A percentile compares a stretch with the other conserved stretches of the same genome.
phyloP scores from a whole-genome alignment of 2,888 invertebrate genomes.

The Magallana nippona region DNA sequence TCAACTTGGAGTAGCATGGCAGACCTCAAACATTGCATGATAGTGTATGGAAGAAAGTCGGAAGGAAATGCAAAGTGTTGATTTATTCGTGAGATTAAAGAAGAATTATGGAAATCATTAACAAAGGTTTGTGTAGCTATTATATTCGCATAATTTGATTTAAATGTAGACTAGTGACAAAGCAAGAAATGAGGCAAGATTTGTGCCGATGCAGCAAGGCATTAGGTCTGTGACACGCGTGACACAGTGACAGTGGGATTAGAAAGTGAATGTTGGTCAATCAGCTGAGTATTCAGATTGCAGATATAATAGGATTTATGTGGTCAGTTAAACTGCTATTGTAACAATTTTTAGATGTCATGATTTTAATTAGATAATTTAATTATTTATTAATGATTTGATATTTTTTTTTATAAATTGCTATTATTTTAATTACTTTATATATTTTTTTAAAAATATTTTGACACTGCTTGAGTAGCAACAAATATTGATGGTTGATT shows the following conservation, averaged over 20 bases:
- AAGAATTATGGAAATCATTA: neutral
- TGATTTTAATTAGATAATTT: too few species aligned
- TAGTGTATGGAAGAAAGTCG: conserved; percentile 23
- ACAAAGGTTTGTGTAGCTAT: neutral
- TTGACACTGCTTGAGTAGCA: too few species aligned
- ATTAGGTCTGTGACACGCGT: neutral
- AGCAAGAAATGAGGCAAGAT: too few species aligned
- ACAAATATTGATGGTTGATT: too few species aligned
- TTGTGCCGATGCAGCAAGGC: neutral
- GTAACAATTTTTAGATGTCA: too few species aligned
- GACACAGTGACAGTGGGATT: neutral
- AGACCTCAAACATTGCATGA: conserved; percentile 26
- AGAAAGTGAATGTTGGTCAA: conserved; percentile 1
- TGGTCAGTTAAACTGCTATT: too few species aligned
- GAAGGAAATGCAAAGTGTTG: conserved; percentile 1
- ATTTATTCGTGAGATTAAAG: conserved; percentile 9
- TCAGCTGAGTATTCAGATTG: neutral
- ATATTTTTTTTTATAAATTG: too few species aligned
- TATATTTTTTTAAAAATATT: too few species aligned
- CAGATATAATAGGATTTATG: too few species aligned
- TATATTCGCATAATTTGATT: neutral
- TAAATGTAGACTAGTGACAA: too few species aligned
- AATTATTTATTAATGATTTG: too few species aligned
- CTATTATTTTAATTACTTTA: too few species aligned
- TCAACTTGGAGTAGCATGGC: conserved; percentile 28